Evolutionary conservation across 2,797 vertebrate genomes (phyloP).

Genomic region (Chrosomus eos): DNA sequence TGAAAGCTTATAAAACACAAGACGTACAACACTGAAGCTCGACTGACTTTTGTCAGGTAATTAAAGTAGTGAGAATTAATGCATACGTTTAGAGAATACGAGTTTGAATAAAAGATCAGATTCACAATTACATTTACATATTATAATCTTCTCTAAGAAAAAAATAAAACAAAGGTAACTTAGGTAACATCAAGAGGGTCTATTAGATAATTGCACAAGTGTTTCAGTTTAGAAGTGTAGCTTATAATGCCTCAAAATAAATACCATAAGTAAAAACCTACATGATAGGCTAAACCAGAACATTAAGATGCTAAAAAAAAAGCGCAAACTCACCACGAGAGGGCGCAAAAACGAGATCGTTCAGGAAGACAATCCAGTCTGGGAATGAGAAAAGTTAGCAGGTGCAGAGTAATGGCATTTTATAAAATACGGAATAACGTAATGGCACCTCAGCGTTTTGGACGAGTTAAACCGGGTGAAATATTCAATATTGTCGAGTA

Average conservation of each 20-base stretch:
- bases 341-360: neutral
- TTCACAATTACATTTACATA: slow-evolving; percentile 85
- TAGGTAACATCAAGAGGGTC: slow-evolving; percentile 49
- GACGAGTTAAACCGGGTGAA: neutral
- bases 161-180: slow-evolving; percentile 57
- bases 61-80: slow-evolving; percentile 74
- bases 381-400: too few species aligned
- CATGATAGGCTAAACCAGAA: neutral
- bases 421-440: neutral
- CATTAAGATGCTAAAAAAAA: neutral
- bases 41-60: slow-evolving; percentile 66
- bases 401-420: neutral
- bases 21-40: slow-evolving; percentile 8
- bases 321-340: neutral
- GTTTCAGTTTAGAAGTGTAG: too few species aligned
- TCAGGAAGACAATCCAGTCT: neutral
- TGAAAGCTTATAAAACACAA: slow-evolving; percentile 10
- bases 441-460: neutral
- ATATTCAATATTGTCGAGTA: too few species aligned
- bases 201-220: neutral
- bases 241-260: neutral
- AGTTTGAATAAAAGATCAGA: slow-evolving; percentile 77
- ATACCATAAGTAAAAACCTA: neutral
- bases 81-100: slow-evolving; percentile 73
- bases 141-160: slow-evolving; percentile 70